Base-by-base conservation (phyloP, 2,888 invertebrate genomes). In the Drosophila maculinotata region DNA sequence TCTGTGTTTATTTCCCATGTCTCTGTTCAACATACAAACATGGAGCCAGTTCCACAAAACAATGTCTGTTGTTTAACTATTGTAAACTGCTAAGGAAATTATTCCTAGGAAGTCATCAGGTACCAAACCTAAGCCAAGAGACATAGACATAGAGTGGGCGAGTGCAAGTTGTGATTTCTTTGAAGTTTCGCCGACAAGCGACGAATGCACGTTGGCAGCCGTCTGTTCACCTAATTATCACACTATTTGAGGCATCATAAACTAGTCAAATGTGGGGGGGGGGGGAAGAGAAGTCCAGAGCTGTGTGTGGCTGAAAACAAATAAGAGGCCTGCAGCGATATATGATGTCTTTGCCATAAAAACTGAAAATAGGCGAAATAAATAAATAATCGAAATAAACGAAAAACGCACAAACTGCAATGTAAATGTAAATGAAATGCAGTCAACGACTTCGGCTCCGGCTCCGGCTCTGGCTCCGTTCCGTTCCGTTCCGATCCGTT, bases 161-260 rank as follows among this genome's bases (percentile, higher is more conserved):
- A 15, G 72, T 53, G 58, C 48, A 28, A 26, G 45, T 60, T 65
- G 44, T 15, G 15, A n/a, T 7, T 44, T 5, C 80, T 80, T 80
- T 80, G 80, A 80, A 70, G 87, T 87, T 66, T 36, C 28, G 57
- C 87, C 78, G 74, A 44, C 59, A 26, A 38, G 17, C 48, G 23
- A 28, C 14, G 38, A 44, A 10, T 17, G 57, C 62, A 68, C 79
- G 65, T 65, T 77, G 70, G 59, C 70, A 74, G 84, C 69, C 76
- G 86, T 63, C 83, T 74, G 88, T 67, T 86, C 86, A 83, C 81
- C 83, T 86, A 88, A 83, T 83, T 83, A 88, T 83, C 83, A 83
- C 88, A 86, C 80, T 70, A 79, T 86, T 83, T 72, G 69, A 88
- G 75, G 84, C 75, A 79, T 75, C 83, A 75, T 88, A 88, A 83